Evolutionary conservation across 1,140 invertebrate genomes (phyloP).

Genomic region (Drosophila albomicans): DNA sequence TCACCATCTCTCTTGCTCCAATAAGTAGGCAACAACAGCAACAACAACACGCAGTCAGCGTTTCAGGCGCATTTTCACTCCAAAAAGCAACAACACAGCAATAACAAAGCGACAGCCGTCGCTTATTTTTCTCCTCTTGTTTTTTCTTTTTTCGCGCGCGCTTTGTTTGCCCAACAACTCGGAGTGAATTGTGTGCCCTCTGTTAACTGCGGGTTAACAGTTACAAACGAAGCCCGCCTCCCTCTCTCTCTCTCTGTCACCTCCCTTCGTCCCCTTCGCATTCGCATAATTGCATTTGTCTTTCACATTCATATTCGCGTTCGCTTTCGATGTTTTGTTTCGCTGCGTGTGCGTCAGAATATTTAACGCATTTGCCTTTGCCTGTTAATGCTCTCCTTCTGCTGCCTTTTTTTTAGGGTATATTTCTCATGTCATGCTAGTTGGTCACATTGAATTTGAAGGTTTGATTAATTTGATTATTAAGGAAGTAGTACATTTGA

Average conservation of each 20-base stretch:
- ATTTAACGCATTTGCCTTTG: conserved; percentile 38
- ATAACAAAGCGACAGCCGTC: conserved; percentile 3
- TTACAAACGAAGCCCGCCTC: neutral
- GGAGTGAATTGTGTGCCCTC: neutral
- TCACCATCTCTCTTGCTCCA: conserved; percentile 35
- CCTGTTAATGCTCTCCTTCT: conserved; percentile 10
- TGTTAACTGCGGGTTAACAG: conserved; percentile 26
- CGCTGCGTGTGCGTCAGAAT: conserved; percentile 35
- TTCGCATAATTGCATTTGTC: conserved; percentile 69
- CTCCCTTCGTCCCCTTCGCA: neutral
- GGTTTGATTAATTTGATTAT: neutral
- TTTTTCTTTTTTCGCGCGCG: conserved; percentile 9
- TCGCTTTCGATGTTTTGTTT: conserved; percentile 24
- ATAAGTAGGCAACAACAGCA: conserved; percentile 67
- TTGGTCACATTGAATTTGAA: neutral
- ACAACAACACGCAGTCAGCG: conserved; percentile 9
- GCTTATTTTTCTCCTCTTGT: conserved; percentile 5
- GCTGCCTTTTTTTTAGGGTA: neutral
- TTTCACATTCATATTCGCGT: conserved; percentile 47
- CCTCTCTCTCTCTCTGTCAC: neutral
- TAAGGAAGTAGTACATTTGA: neutral
- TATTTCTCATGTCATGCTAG: neutral
- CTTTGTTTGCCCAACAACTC: conserved; percentile 47
- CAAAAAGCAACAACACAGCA: neutral
- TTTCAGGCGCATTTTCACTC: conserved; percentile 23